These are phyloP conservation scores for Polylopha cassiicola DNA, from an alignment of 2,888 invertebrate species.

Conservation along the genomic window DNA sequence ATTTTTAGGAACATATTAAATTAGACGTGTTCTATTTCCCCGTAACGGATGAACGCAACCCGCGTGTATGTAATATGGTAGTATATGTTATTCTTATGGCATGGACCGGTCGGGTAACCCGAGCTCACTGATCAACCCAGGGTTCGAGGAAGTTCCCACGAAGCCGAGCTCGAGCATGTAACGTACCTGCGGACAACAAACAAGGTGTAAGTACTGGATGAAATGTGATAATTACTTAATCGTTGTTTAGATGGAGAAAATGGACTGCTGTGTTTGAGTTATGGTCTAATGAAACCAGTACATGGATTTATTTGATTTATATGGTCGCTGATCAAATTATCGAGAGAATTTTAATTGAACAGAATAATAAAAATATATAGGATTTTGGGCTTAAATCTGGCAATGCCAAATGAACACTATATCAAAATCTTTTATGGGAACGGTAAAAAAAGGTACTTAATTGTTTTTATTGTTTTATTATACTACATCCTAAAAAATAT, in stretches of 20 bases:
- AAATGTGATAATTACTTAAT: conserved; percentile 18
- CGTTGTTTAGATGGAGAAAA: neutral
- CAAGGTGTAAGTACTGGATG: conserved; percentile 11
- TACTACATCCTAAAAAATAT: too few species aligned
- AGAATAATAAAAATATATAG: too few species aligned
- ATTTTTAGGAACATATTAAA: neutral
- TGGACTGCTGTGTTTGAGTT: neutral
- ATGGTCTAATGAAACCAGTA: conserved; percentile 2
- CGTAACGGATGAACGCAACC: too few species aligned
- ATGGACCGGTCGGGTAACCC: conserved; percentile 23
- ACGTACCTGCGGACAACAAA: conserved; percentile 39
- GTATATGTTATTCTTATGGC: conserved; percentile 8
- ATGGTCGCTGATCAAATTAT: conserved; percentile 10
- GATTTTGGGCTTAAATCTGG: too few species aligned
- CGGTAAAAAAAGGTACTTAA: too few species aligned
- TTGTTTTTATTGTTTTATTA: too few species aligned
- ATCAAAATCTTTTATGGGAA: too few species aligned
- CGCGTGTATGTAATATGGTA: too few species aligned
- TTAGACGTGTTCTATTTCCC: conserved; percentile 21
- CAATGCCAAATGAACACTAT: too few species aligned
- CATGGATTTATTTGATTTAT: conserved; percentile 30
- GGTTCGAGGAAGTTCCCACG: conserved; percentile 43
- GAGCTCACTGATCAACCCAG: conserved; percentile 22
- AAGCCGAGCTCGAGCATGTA: conserved; percentile 31
- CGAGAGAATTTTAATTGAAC: too few species aligned